These are phyloP conservation scores for Tribolium freemani DNA, from an alignment of 2,888 invertebrate species.

Conservation along the genomic window DNA sequence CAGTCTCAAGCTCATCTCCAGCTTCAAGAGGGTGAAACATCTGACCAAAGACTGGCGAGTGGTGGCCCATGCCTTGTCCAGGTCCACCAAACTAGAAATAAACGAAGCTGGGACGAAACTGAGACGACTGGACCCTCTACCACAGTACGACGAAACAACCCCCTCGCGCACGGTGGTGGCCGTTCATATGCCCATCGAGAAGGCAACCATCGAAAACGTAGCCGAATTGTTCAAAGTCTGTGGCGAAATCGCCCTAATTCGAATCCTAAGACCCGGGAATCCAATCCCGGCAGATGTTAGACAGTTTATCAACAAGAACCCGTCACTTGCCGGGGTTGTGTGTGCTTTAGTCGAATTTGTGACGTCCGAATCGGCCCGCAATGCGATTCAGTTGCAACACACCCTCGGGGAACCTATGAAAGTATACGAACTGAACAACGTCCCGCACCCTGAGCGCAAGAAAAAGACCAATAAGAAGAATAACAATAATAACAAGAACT, in stretches of 20 bases:
- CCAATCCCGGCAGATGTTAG: constrained; percentile 92
- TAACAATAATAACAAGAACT: constrained; percentile 68
- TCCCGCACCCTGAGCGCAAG: constrained; percentile 79
- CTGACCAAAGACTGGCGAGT: constrained; percentile 94
- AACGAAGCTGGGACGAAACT: constrained; percentile 94
- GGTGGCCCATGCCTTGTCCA: constrained; percentile 87
- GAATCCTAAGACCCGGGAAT: constrained; percentile 90
- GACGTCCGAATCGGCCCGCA: constrained; percentile 86
- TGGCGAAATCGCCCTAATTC: constrained; percentile 90
- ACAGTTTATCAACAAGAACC: constrained; percentile 91
- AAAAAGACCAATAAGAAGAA: constrained; percentile 78
- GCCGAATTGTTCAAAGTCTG: constrained; percentile 90
- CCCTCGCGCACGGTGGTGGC: constrained; percentile 93
- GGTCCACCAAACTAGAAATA: constrained; percentile 86
- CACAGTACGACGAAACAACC: constrained; percentile 92
- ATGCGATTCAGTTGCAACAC: constrained; percentile 79
- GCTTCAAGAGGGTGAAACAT: constrained; percentile 95
- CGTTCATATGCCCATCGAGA: constrained; percentile 86
- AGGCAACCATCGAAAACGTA: constrained; percentile 90
- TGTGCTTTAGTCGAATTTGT: constrained; percentile 94
- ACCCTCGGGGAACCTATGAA: constrained; percentile 75
- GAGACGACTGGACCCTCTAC: constrained; percentile 86
- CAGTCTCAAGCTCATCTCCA: constrained; percentile 93
- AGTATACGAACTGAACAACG: constrained; percentile 82
- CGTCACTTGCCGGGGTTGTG: constrained; percentile 87